These are phyloP conservation scores for Apodemus speciosus DNA, from an alignment of 2,113 vertebrate species.

Conservation along the genomic window DNA sequence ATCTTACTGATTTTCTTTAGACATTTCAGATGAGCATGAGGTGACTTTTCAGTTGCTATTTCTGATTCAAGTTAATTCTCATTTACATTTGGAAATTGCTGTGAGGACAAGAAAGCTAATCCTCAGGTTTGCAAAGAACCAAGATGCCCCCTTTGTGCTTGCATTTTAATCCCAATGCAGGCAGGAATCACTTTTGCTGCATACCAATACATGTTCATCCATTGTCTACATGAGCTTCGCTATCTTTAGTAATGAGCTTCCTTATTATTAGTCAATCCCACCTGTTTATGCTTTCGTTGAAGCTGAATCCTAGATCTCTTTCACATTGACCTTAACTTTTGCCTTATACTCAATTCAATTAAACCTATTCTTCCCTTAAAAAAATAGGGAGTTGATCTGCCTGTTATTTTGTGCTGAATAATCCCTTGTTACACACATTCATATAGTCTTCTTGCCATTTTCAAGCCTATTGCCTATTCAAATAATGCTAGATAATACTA, in stretches of 20 bases:
- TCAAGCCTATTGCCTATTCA: not conserved
- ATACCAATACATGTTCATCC: rapidly evolving
- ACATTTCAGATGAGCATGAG: not conserved
- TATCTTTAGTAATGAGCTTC: not conserved
- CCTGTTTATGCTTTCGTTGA: not conserved
- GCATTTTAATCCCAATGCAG: rapidly evolving
- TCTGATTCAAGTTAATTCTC: conserved; percentile 28
- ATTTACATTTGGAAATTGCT: conserved; percentile 22
- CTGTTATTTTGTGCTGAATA: not conserved
- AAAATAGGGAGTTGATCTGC: not conserved
- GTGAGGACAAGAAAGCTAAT: not conserved
- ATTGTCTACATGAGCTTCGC: not conserved
- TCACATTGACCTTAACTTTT: not conserved
- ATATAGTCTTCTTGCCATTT: not conserved
- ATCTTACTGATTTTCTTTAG: not conserved
- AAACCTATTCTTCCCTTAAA: not conserved
- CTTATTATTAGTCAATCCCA: not conserved
- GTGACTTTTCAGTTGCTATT: not conserved
- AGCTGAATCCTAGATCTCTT: not conserved
- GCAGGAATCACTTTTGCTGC: rapidly evolving
- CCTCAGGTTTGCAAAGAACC: not conserved
- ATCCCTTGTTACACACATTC: not conserved
- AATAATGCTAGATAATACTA: not conserved
- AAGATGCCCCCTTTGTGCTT: not conserved
- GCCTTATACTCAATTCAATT: not conserved